Conservation (phyloP, 2,888 invertebrate species). For the Zygaena filipendulae region DNA sequence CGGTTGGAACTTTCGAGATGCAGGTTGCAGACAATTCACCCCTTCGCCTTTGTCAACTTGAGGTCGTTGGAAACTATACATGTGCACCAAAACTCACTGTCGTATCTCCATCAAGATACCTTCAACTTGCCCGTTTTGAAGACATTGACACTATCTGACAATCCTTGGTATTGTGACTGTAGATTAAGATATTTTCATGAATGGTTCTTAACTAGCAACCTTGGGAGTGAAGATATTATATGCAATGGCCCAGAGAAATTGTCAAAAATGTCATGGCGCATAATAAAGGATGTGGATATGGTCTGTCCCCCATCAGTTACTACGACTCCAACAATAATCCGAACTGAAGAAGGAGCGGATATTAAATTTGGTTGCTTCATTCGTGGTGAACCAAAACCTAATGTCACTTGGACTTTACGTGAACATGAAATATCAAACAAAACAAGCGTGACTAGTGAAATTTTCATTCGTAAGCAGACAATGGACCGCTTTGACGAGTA, state of each 20-base stretch:
- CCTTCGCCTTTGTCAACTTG: slow-evolving; percentile 79
- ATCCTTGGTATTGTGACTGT: slow-evolving; percentile 93
- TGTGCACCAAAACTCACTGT: slow-evolving; percentile 82
- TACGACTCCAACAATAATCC: slow-evolving; percentile 65
- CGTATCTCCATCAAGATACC: slow-evolving; percentile 67
- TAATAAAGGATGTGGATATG: slow-evolving; percentile 77
- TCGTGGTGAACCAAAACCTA: slow-evolving; percentile 84
- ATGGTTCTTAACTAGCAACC: slow-evolving; percentile 83
- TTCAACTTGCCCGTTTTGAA: slow-evolving; percentile 71
- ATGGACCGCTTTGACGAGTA: slow-evolving; percentile 41
- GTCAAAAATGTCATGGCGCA: slow-evolving; percentile 77
- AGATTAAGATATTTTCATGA: slow-evolving; percentile 82
- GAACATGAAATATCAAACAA: slow-evolving; percentile 54
- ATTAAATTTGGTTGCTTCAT: slow-evolving; percentile 84
- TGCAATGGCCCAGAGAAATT: slow-evolving; percentile 77
- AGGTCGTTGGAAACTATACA: slow-evolving; percentile 84
- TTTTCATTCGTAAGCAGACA: slow-evolving; percentile 35
- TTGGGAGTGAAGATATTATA: slow-evolving; percentile 78
- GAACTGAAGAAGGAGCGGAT: slow-evolving; percentile 84
- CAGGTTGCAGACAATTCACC: slow-evolving; percentile 76
- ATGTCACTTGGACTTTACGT: slow-evolving; percentile 82
- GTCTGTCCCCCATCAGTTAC: slow-evolving; percentile 82
- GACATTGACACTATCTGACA: slow-evolving; percentile 82
- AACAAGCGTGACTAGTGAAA: slow-evolving; percentile 39
- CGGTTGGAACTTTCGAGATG: slow-evolving; percentile 85